These are phyloP conservation scores for Eulacestoma nigropectus DNA, from an alignment of 2,113 vertebrate species.

Conservation along the genomic window DNA sequence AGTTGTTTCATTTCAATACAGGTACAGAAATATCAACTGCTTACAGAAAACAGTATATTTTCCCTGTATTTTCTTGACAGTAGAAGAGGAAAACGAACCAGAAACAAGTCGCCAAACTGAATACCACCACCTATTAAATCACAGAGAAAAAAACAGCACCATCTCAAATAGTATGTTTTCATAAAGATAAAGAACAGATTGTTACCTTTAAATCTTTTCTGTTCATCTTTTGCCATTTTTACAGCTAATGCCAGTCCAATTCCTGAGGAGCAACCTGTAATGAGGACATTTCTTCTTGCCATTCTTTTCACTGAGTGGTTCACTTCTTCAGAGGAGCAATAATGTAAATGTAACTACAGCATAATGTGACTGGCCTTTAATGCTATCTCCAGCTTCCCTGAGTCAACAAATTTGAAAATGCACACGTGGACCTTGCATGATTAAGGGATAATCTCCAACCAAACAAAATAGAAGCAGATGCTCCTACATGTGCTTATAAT, in stretches of 20 bases:
- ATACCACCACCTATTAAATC: not conserved
- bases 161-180: not conserved
- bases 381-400: slow-evolving; percentile 33
- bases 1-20: not conserved
- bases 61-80: not conserved
- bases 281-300: slow-evolving; percentile 81
- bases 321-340: not conserved
- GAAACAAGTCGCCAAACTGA: not conserved
- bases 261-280: slow-evolving; percentile 86
- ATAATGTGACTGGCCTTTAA: not conserved
- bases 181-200: not conserved
- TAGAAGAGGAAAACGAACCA: not conserved
- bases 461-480: slow-evolving; percentile 25
- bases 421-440: slow-evolving; percentile 36
- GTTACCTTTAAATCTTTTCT: slow-evolving; percentile 87
- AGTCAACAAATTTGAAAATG: slow-evolving; percentile 58
- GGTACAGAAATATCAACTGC: not conserved
- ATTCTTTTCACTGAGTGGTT: slow-evolving; percentile 44
- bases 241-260: slow-evolving; percentile 83
- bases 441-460: slow-evolving; percentile 66
- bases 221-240: slow-evolving; percentile 81
- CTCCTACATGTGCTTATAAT: slow-evolving; percentile 28
- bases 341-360: not conserved
- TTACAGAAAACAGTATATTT: not conserved
- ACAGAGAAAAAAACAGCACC: not conserved